phyloP scores from a whole-genome alignment of 2,113 vertebrate genomes.

The Rhynchomys soricoides region DNA sequence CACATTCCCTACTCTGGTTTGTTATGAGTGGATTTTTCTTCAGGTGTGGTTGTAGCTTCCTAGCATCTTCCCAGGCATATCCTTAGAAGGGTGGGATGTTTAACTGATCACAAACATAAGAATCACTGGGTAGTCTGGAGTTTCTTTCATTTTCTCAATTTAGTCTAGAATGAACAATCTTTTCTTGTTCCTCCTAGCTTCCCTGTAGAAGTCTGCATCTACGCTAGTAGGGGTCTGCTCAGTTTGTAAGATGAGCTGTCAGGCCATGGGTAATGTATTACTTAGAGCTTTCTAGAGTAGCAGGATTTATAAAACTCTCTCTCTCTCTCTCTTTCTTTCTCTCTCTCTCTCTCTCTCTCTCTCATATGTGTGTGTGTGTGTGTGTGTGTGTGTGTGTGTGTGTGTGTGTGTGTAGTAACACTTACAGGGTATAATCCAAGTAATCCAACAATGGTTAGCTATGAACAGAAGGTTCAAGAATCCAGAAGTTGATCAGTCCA shows the following conservation, averaged over 20 bases:
- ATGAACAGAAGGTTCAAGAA: neutral
- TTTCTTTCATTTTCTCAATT: neutral
- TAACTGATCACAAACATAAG: neutral
- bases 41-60: neutral
- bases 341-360: too few species aligned
- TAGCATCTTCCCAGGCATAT: neutral
- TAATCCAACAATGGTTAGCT: neutral
- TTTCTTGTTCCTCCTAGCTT: neutral
- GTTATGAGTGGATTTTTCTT: neutral
- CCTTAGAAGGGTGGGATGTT: neutral
- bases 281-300: neutral
- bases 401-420: too few species aligned
- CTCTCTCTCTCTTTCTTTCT: too few species aligned
- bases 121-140: neutral
- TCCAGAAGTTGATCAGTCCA: neutral
- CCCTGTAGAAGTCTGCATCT: neutral
- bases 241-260: neutral
- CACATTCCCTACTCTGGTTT: neutral
- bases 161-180: neutral
- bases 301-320: neutral
- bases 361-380: too few species aligned
- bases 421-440: neutral
- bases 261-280: neutral
- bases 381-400: too few species aligned
- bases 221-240: neutral